phyloP scores from a whole-genome alignment of 1,140 invertebrate genomes.

The Drosophila hydei region DNA sequence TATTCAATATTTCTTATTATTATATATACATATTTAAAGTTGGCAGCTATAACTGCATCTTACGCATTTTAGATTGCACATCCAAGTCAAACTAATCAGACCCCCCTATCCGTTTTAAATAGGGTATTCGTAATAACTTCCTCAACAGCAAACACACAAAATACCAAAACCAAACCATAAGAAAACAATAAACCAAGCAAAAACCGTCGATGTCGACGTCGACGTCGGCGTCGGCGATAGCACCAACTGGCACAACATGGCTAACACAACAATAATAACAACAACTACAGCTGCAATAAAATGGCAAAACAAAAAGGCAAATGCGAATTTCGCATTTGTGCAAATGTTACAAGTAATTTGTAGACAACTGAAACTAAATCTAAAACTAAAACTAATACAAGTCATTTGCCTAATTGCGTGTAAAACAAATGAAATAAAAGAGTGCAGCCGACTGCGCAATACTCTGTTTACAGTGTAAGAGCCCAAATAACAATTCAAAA shows the following conservation, averaged over 20 bases:
- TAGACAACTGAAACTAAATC: slow-evolving; percentile 31
- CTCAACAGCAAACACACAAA: slow-evolving; percentile 25
- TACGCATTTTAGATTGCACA: too few species aligned
- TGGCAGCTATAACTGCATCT: too few species aligned
- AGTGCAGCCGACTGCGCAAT: background rate
- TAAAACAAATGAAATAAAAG: slow-evolving; percentile 2
- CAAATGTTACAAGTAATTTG: slow-evolving; percentile 61
- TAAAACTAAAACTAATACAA: slow-evolving; percentile 39
- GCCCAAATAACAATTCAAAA: too few species aligned
- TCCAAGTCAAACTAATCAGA: too few species aligned
- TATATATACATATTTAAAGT: too few species aligned
- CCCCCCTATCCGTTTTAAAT: background rate
- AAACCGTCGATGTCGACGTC: slow-evolving; percentile 40
- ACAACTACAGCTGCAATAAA: slow-evolving; percentile 28
- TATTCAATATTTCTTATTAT: too few species aligned
- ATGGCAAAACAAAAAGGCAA: slow-evolving; percentile 48
- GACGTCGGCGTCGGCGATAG: slow-evolving; percentile 41
- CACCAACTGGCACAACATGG: slow-evolving; percentile 67
- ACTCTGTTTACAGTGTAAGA: background rate
- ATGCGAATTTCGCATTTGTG: slow-evolving; percentile 63
- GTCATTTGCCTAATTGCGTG: slow-evolving; percentile 58
- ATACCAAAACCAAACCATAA: slow-evolving; percentile 20
- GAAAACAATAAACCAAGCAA: slow-evolving; percentile 47
- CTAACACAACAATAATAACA: slow-evolving; percentile 46
- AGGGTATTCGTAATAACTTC: slow-evolving; percentile 13